Base-by-base conservation (phyloP, 2,797 vertebrate genomes). In the Borostomias antarcticus region DNA sequence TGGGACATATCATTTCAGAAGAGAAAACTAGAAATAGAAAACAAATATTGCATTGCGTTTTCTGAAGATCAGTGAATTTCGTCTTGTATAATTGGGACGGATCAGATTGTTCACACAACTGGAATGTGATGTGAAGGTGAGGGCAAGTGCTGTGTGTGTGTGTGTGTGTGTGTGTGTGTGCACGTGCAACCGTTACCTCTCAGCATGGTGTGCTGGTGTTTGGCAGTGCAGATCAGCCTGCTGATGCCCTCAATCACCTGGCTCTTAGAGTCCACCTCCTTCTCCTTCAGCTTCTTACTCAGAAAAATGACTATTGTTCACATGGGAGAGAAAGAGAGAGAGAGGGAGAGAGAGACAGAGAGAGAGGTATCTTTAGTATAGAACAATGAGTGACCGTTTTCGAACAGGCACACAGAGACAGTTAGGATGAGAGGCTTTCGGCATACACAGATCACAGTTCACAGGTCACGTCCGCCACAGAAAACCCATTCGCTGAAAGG, bases 161-260 rank as follows among this genome's bases (percentile, higher is more conserved):
- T 0, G 7, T 26, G 21, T 25, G 48, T 10, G 48, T 2, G 48
- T 10, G 47, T 10, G 47, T 50, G 47, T 10, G 47, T 50, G 17
- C 4, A 6, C 4, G 7, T 50, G 47, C 47, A 50, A 51, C 21
- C 21, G 7, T 23, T 72, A 85, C 80, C 82, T 83, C 72, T 76
- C 35, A 85, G 77, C 82, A 94, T 94, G 0, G 93, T 94, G 86
- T 94, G 92, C 78, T 94, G 92, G 76, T 94, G 92, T 80, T 93
- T 93, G 81, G 93, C 93, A 2, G 93, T 91, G 74, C 93, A 94
- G 86, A 94, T 94, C 84, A 94, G 85, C 79, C 93, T 86, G 84
- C 92, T 94, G 86, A 94, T 94, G 7, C 93, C 92, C 21, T 94
- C 92, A 6, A 94, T 94, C 80, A 93, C 92, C 85, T 94, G 93